These are phyloP conservation scores for Dreissena rostriformis DNA, from an alignment of 1,140 invertebrate species.

Conservation along the genomic window DNA sequence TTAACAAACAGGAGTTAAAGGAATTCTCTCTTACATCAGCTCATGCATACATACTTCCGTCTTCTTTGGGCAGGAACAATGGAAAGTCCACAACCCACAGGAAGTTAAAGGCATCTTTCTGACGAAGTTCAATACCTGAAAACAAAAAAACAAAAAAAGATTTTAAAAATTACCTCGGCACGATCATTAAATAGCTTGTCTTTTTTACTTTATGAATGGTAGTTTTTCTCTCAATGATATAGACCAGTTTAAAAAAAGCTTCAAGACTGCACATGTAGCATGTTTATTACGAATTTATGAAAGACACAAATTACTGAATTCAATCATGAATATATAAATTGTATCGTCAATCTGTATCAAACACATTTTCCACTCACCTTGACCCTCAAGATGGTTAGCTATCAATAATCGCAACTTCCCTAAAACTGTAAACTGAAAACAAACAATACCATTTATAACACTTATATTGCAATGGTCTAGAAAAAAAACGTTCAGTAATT, in stretches of 20 bases:
- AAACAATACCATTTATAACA: not conserved
- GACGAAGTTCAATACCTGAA: conserved; percentile 53
- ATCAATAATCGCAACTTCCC: conserved; percentile 85
- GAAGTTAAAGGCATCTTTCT: conserved; percentile 84
- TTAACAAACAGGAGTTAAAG: no score
- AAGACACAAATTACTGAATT: no score
- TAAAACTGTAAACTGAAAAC: conserved; percentile 82
- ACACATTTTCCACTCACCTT: conserved; percentile 69
- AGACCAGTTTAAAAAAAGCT: no score
- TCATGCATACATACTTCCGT: conserved; percentile 65
- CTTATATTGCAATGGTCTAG: no score
- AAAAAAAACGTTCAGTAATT: no score
- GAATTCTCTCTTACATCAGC: no score
- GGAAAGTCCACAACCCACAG: conserved; percentile 98
- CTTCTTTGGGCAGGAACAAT: conserved; percentile 86
- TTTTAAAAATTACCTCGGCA: not conserved
- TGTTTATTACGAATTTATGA: no score
- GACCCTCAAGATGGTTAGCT: conserved; percentile 83
- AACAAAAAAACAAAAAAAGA: conserved; percentile 14
- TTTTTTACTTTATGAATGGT: no score
- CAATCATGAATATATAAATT: no score
- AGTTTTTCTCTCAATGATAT: no score
- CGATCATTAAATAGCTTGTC: not conserved
- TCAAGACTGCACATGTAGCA: no score
- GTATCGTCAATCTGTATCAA: not conserved